Percentiles rank a stretch among this genome's conserved stretches.
Conservation (phyloP, 2,888 invertebrate genomes). For the Neoitamus cyanurus region DNA sequence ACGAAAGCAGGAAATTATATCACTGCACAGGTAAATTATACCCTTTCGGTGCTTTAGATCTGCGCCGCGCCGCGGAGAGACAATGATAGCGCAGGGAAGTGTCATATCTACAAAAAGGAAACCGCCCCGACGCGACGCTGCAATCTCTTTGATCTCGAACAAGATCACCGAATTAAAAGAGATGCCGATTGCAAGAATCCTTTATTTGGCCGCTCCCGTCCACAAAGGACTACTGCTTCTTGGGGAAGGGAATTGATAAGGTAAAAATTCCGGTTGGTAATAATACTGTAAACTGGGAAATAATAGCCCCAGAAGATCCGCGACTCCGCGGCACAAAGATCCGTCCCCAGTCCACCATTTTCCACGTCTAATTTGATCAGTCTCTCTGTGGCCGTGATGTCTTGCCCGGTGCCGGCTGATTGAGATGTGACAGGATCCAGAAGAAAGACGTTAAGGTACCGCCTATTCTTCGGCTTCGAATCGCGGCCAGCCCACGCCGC, state of each 20-base stretch:
- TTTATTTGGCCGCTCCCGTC: not conserved
- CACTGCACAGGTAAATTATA: conserved; percentile 13
- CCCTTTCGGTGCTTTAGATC: conserved; percentile 9
- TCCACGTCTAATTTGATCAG: conserved; percentile 15
- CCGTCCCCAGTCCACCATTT: conserved; percentile 32
- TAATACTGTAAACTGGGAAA: conserved; percentile 38
- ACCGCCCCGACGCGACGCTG: not conserved
- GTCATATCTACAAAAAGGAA: conserved; percentile 42
- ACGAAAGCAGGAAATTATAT: conserved; percentile 37
- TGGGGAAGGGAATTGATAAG: not conserved
- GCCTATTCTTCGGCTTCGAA: conserved; percentile 9
- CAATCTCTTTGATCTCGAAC: conserved; percentile 13
- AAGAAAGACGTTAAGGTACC: not conserved
- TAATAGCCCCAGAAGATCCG: not conserved
- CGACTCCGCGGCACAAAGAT: conserved; percentile 11
- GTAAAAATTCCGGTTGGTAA: not conserved
- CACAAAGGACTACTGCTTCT: conserved; percentile 10
- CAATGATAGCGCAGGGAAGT: conserved; percentile 30
- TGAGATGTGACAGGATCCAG: conserved; percentile 34
- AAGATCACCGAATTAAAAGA: conserved; percentile 22
- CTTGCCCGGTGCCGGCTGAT: not conserved
- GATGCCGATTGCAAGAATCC: conserved; percentile 22
- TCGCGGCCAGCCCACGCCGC: not conserved
- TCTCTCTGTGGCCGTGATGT: not conserved
- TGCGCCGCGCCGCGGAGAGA: not conserved